These are phyloP conservation scores for Stratiomys singularior DNA, from an alignment of 2,888 invertebrate genomes.

Conservation along the genomic window DNA sequence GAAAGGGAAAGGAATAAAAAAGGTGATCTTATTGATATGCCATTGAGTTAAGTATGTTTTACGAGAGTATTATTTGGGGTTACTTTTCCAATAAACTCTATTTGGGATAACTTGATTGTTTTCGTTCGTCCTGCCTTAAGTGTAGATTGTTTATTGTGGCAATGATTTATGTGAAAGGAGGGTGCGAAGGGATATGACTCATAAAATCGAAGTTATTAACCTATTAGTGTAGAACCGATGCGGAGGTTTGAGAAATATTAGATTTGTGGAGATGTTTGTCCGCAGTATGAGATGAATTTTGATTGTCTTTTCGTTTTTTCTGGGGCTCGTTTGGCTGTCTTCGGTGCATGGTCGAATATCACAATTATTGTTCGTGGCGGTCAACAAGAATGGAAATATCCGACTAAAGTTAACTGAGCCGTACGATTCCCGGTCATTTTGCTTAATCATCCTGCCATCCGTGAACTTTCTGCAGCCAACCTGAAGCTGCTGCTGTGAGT, in stretches of 20 bases:
- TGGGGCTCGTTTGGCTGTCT: too few species aligned
- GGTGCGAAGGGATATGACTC: constrained; percentile 5
- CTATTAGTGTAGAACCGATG: not conserved
- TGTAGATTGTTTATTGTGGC: not conserved
- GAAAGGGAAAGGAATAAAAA: not conserved
- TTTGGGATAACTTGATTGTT: constrained; percentile 23
- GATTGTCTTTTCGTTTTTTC: too few species aligned
- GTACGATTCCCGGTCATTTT: too few species aligned
- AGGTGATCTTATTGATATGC: constrained; percentile 26
- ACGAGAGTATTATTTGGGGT: constrained; percentile 31
- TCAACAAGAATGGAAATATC: too few species aligned
- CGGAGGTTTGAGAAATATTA: too few species aligned
- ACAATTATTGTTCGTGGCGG: too few species aligned
- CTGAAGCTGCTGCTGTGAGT: not conserved
- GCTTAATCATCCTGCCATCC: not conserved
- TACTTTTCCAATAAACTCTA: constrained; percentile 21
- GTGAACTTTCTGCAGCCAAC: not conserved
- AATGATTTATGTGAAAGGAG: constrained; percentile 6
- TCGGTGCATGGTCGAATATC: too few species aligned
- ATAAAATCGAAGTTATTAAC: not conserved
- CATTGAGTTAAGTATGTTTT: constrained; percentile 31
- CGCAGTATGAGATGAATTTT: too few species aligned
- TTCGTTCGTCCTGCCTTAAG: not conserved
- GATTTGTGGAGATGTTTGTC: too few species aligned
- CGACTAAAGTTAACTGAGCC: too few species aligned